These are phyloP conservation scores for Tanytarsus gracilentus DNA, from an alignment of 2,888 invertebrate species.

Conservation along the genomic window DNA sequence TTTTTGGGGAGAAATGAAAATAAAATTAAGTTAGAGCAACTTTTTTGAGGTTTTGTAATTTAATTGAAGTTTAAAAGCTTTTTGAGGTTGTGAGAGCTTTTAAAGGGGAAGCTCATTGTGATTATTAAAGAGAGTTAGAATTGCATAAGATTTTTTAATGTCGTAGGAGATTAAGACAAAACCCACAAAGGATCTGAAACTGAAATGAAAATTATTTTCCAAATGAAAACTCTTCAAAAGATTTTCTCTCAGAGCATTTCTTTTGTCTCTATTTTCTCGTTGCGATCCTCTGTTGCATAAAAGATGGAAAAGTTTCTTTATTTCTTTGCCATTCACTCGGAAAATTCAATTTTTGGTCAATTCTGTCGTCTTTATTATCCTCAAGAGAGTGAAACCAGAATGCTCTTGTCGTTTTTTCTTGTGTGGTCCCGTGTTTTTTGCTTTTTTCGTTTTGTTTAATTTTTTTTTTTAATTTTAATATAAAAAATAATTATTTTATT, in stretches of 20 bases:
- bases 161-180: neutral
- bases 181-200: neutral
- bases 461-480: too few species aligned
- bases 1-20: too few species aligned
- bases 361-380: neutral
- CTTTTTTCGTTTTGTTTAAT: too few species aligned
- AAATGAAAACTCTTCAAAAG: neutral
- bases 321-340: neutral
- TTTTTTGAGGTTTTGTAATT: too few species aligned
- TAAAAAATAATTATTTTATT: too few species aligned
- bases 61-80: too few species aligned
- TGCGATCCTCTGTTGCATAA: neutral
- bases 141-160: neutral
- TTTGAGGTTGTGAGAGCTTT: too few species aligned
- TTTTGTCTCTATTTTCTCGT: neutral
- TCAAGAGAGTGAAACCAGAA: neutral
- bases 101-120: too few species aligned
- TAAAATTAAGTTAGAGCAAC: too few species aligned
- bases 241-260: neutral
- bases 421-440: neutral
- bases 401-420: neutral
- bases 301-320: neutral
- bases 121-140: too few species aligned
- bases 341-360: conserved; percentile 3
- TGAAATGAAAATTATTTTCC: neutral